Percentiles rank a stretch among this genome's conserved stretches.
phyloP scores from a whole-genome alignment of 2,797 vertebrate species.

The Scyliorhinus canicula region DNA sequence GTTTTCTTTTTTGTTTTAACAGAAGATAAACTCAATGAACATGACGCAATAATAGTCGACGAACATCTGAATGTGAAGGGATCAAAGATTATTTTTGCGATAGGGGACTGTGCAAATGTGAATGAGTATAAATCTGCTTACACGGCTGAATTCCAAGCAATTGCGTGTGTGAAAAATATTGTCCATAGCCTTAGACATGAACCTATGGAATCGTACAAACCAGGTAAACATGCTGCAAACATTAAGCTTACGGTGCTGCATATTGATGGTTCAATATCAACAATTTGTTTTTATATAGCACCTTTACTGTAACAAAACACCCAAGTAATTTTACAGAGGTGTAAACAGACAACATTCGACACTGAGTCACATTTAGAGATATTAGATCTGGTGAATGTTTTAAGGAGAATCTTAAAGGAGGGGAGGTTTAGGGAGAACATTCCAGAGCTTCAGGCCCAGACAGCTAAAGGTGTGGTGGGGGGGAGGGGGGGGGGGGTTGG shows the following conservation, averaged over 20 bases:
- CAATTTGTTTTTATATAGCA: neutral
- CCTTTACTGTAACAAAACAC: neutral
- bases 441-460: neutral
- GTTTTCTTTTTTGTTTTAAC: neutral
- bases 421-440: neutral
- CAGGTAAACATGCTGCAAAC: neutral
- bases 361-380: neutral
- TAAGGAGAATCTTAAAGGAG: neutral
- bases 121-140: conserved; percentile 32
- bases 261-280: neutral
- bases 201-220: conserved; percentile 21
- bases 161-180: conserved; percentile 26
- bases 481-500: too few relatives aligned
- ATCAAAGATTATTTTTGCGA: neutral
- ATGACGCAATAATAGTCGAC: conserved; percentile 23
- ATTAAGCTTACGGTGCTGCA: neutral
- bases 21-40: conserved; percentile 10
- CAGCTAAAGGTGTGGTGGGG: neutral
- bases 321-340: neutral
- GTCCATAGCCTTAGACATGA: neutral
- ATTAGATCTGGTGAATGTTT: neutral
- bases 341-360: neutral
- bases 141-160: conserved; percentile 35
- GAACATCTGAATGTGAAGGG: conserved; percentile 21
- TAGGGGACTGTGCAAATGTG: conserved; percentile 31